These are phyloP conservation scores for Hoplias malabaricus DNA, from an alignment of 2,113 vertebrate genomes.

Conservation along the genomic window DNA sequence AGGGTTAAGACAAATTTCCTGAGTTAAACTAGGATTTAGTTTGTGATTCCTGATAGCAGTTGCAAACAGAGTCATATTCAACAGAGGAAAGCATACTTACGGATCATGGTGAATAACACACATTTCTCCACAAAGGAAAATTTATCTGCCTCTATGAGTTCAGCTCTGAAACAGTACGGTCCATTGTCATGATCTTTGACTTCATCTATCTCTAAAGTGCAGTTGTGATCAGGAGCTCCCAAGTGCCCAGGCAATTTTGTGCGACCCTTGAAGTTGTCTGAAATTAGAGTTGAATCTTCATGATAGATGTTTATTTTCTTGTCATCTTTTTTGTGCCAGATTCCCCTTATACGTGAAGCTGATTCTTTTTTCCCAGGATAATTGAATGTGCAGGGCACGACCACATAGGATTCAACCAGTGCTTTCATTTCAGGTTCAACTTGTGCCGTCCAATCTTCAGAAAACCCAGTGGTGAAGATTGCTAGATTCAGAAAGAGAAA, in stretches of 20 bases:
- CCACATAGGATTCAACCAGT: slow-evolving; percentile 63
- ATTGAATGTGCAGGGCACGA: slow-evolving; percentile 62
- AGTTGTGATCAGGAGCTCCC: slow-evolving; percentile 55
- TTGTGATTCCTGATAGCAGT: neutral
- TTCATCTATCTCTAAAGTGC: slow-evolving; percentile 57
- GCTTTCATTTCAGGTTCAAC: neutral
- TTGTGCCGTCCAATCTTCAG: slow-evolving; percentile 48
- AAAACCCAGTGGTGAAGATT: neutral
- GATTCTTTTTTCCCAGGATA: slow-evolving; percentile 39
- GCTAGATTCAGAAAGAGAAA: slow-evolving; percentile 38
- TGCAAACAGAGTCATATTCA: slow-evolving; percentile 6
- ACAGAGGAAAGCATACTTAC: slow-evolving; percentile 41
- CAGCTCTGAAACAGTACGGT: slow-evolving; percentile 65
- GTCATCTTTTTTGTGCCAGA: slow-evolving; percentile 26
- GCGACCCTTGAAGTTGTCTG: slow-evolving; percentile 41
- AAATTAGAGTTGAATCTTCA: rapidly evolving
- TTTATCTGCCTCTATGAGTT: slow-evolving; percentile 37
- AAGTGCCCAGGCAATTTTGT: slow-evolving; percentile 58
- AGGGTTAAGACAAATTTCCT: too few relatives aligned
- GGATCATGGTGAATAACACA: neutral
- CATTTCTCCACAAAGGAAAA: slow-evolving; percentile 59
- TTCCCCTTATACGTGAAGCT: slow-evolving; percentile 42
- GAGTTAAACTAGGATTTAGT: neutral
- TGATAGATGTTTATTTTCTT: rapidly evolving
- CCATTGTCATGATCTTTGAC: slow-evolving; percentile 58